A percentile compares a stretch with the other conserved stretches of the same genome.
Conservation (phyloP, 2,888 invertebrate species). For the Orthonychiurus folsomi region DNA sequence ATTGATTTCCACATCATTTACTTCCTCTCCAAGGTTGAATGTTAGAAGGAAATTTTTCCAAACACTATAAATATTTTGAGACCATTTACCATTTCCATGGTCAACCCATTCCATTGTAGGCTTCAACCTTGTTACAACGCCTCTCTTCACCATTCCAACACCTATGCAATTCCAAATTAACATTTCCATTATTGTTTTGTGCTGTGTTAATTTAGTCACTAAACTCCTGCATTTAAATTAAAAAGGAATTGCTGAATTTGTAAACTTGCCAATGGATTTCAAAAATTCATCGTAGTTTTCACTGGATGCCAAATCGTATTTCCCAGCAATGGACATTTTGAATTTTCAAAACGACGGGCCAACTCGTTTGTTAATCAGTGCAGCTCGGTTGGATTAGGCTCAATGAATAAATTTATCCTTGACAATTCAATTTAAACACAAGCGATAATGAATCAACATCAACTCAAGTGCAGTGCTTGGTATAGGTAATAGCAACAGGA, state of each 20-base stretch:
- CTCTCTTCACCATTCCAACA: not conserved
- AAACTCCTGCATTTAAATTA: not conserved
- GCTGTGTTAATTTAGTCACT: too few species aligned
- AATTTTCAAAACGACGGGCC: not conserved
- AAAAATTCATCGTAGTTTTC: not conserved
- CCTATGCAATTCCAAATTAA: not conserved
- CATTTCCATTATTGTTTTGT: too few species aligned
- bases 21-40: not conserved
- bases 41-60: not conserved
- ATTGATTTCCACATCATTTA: too few species aligned
- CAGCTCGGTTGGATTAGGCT: not conserved
- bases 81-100: not conserved
- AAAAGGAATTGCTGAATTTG: not conserved
- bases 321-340: not conserved
- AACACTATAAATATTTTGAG: not conserved
- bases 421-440: not conserved
- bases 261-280: not conserved
- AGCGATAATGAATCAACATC: too few species aligned
- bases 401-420: not conserved
- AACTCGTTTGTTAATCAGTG: too few species aligned
- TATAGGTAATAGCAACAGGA: too few species aligned
- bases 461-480: too few species aligned
- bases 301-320: not conserved
- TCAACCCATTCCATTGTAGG: not conserved
- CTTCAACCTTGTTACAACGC: not conserved